A percentile compares a stretch with the other conserved stretches of the same genome.
phyloP scores from a whole-genome alignment of 2,113 vertebrate species.

The Halichoerus grypus region DNA sequence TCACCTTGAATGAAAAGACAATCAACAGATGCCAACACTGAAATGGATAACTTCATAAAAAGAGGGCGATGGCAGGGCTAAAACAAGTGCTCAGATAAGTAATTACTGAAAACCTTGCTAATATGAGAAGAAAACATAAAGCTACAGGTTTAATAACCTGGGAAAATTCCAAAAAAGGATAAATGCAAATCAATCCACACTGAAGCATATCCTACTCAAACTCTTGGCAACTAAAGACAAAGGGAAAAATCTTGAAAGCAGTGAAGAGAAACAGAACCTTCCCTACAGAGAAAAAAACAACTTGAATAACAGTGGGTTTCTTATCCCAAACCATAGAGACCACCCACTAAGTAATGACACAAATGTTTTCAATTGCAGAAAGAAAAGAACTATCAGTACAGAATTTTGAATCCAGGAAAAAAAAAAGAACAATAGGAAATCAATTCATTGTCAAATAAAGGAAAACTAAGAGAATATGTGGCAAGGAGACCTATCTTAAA shows the following conservation, averaged over 20 bases:
- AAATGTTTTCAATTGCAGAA: background rate
- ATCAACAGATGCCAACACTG: background rate
- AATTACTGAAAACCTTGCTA: background rate
- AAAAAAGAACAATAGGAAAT: background rate
- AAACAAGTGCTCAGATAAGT: background rate
- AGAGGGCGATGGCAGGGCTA: background rate
- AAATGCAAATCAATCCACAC: background rate
- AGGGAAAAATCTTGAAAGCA: background rate
- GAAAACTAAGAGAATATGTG: background rate
- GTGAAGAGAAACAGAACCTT: background rate
- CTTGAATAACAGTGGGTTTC: background rate
- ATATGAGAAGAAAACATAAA: background rate
- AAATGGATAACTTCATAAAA: background rate
- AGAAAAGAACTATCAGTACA: background rate
- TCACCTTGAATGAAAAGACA: background rate
- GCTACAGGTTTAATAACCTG: background rate
- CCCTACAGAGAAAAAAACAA: background rate
- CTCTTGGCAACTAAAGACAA: background rate
- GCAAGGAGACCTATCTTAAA: background rate
- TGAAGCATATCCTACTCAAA: background rate
- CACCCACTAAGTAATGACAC: background rate
- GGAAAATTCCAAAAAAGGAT: background rate
- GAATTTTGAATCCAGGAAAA: background rate
- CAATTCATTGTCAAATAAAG: background rate
- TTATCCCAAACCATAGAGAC: background rate